Base-by-base conservation (phyloP, 2,113 vertebrate genomes). In the Nannobrachium achirus region DNA sequence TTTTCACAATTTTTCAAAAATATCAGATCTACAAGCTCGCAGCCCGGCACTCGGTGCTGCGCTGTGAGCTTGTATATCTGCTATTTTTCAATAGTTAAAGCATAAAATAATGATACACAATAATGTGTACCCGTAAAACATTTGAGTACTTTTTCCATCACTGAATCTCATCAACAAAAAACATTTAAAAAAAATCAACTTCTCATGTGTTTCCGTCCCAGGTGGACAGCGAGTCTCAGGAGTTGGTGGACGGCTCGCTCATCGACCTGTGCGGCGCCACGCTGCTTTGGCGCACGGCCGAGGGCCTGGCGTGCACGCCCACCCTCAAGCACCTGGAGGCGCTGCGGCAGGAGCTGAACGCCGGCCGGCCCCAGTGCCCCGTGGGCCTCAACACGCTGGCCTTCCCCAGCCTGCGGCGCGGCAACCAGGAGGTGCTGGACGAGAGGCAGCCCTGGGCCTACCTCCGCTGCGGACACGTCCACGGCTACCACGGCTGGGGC, bases 381-480 rank as follows among this genome's bases (percentile, higher is more conserved):
- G 97, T 98, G 75, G 96, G 96, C 33, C 93, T 98, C 78, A 97
- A 96, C 88, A 98, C 97, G 2, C 89, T 98, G 73, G 95, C 95
- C 0, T 99, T 99, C 86, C 96, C 97, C 79, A 97, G 96, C 82
- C 93, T 97, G 86, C 93, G 94, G 53, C 94, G 94, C 56, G 95
- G n/a, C n/a, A n/a, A n/a, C n/a, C n/a, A 94, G 79, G 94, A 94
- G n/a, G 92, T 93, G 0, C 93, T 92, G 6, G 95, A 96, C 0
- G 94, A 96, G 10, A 95, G 94, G 80, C 97, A 96, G 80, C 97
- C 97, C 0, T 99, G 97, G 97, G 96, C 94, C 0, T 99, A 99
- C 85, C 92, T 99, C 79, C 94, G 81, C 87, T 99, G 97, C 0
- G 97, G 97, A 62, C 97, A 99, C 0, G 97, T 98, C 13, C 96